Conservation (phyloP, 1,140 invertebrate species). For the Palaemon carinicauda region DNA sequence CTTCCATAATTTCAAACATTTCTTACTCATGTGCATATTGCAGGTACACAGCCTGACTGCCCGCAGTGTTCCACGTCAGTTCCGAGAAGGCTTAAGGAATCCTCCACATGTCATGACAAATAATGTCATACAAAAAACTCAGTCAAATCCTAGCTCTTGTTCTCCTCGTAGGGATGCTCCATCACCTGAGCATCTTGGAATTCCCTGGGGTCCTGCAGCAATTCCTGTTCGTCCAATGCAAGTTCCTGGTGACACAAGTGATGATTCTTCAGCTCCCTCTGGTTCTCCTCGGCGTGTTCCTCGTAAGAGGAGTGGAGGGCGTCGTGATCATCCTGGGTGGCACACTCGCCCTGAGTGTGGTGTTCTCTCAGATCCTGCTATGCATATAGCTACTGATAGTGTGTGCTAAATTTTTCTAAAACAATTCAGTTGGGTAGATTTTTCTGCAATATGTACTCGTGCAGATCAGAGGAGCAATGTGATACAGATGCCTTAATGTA, state of each 20-base stretch:
- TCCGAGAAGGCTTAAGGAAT: constrained; percentile 72
- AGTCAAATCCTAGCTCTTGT: not conserved
- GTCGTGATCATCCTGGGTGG: constrained; percentile 35
- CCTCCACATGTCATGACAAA: not conserved
- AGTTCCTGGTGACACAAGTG: constrained; percentile 43
- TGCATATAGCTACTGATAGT: constrained; percentile 27
- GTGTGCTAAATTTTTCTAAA: not conserved
- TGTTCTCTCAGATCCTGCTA: constrained; percentile 33
- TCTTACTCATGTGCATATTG: not conserved
- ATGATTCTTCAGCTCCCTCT: constrained; percentile 38
- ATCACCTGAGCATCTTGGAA: constrained; percentile 44
- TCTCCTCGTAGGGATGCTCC: constrained; percentile 27
- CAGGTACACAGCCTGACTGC: constrained; percentile 83
- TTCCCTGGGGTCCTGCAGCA: constrained; percentile 38
- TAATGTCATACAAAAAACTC: not conserved
- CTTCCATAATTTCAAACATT: not conserved
- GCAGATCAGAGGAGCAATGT: too few species aligned
- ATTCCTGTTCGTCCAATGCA: constrained; percentile 34
- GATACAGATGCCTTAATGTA: too few species aligned
- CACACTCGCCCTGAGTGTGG: constrained; percentile 16
- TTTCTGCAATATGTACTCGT: not conserved
- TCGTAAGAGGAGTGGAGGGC: constrained; percentile 18
- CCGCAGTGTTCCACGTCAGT: constrained; percentile 79
- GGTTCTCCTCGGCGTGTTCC: constrained; percentile 30
- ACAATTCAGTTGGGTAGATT: not conserved